phyloP scores from a whole-genome alignment of 2,888 invertebrate genomes.

The Prosopocoilus inquinatus region DNA sequence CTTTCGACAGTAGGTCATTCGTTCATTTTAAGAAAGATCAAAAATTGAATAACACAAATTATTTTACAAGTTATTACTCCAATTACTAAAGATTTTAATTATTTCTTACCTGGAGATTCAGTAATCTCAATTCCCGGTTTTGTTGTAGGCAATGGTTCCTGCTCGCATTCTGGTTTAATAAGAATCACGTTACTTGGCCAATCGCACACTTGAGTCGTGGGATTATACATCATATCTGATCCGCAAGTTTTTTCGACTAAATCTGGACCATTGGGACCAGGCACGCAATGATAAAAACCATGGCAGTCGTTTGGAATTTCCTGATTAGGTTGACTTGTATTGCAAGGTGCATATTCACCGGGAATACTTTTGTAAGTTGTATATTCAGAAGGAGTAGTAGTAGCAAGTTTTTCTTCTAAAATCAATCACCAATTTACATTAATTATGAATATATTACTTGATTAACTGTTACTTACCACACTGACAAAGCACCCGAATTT shows the following conservation, averaged over 20 bases:
- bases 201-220: slow-evolving; percentile 56
- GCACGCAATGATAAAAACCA: slow-evolving; percentile 67
- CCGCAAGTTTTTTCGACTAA: slow-evolving; percentile 66
- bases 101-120: neutral
- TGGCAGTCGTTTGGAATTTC: slow-evolving; percentile 66
- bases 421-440: neutral
- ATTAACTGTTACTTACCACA: slow-evolving; percentile 49
- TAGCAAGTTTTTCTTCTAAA: neutral
- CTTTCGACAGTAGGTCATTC: too few relatives aligned
- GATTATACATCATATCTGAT: slow-evolving; percentile 65
- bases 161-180: slow-evolving; percentile 61
- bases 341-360: slow-evolving; percentile 35
- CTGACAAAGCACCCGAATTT: slow-evolving; percentile 73
- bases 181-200: slow-evolving; percentile 53
- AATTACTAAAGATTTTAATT: too few relatives aligned
- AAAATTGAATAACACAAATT: too few relatives aligned
- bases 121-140: neutral
- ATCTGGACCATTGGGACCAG: slow-evolving; percentile 34
- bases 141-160: neutral
- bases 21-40: too few relatives aligned
- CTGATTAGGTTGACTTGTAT: slow-evolving; percentile 56
- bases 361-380: too few relatives aligned
- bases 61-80: too few relatives aligned
- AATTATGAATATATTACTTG: neutral
- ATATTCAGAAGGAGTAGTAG: neutral